phyloP scores from a whole-genome alignment of 2,888 invertebrate genomes.

The Micoletzkya japonica region DNA sequence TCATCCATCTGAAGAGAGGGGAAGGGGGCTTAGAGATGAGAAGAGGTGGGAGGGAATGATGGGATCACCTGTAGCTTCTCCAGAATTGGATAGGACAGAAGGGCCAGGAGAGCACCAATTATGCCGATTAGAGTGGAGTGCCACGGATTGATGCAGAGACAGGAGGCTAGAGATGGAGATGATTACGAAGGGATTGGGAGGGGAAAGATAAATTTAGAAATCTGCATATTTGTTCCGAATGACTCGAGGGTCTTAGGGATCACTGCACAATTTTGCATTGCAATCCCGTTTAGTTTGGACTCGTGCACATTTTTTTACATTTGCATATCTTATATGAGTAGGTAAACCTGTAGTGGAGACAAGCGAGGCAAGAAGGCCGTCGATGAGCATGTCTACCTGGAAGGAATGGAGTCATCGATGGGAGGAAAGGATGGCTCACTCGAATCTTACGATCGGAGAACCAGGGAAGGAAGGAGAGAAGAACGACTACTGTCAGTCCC shows the following conservation, averaged over 20 bases:
- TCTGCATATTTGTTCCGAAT: not conserved
- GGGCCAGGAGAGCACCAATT: slow-evolving; percentile 51
- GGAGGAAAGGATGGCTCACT: not conserved
- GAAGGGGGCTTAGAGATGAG: not conserved
- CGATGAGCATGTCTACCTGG: slow-evolving; percentile 59
- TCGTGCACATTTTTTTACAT: not conserved
- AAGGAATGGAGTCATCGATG: not conserved
- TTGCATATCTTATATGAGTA: not conserved
- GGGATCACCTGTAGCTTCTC: slow-evolving; percentile 44
- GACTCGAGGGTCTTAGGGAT: no score
- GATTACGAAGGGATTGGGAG: not conserved
- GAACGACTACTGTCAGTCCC: slow-evolving; percentile 32
- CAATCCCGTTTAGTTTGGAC: no score
- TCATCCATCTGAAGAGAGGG: slow-evolving; percentile 48
- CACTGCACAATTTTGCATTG: no score
- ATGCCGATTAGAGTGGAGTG: slow-evolving; percentile 54
- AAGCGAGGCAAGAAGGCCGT: slow-evolving; percentile 55
- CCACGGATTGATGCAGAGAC: slow-evolving; percentile 54
- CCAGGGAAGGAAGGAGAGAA: slow-evolving; percentile 28
- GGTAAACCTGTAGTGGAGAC: slow-evolving; percentile 51
- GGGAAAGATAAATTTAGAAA: not conserved
- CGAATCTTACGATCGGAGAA: slow-evolving; percentile 25
- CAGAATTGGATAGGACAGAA: slow-evolving; percentile 50
- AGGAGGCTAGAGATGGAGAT: slow-evolving; percentile 35
- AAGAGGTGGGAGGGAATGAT: not conserved